A percentile compares a stretch with the other conserved stretches of the same genome.
These are phyloP conservation scores for Herpailurus yagouaroundi DNA, from an alignment of 2,113 vertebrate species.

Conservation along the genomic window DNA sequence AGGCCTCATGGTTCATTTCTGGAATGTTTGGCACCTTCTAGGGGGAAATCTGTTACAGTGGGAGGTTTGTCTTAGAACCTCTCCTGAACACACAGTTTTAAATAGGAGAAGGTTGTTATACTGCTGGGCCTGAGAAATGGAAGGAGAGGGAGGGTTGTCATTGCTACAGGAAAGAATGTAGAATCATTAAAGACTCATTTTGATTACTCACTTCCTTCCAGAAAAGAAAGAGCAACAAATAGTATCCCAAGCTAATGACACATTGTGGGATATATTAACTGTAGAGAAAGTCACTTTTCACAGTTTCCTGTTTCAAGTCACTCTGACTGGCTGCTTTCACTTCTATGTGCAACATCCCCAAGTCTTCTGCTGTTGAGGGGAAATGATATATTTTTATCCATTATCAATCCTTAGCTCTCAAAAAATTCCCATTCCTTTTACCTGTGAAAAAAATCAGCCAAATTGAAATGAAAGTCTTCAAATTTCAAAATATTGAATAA, in stretches of 20 bases:
- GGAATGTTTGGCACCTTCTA: not conserved
- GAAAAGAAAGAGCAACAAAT: not conserved
- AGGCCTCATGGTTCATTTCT: not conserved
- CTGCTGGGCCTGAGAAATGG: not conserved
- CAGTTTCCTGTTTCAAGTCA: not conserved
- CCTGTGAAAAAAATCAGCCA: not conserved
- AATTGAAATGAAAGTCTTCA: conserved; percentile 2
- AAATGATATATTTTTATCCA: not conserved
- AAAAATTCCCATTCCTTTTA: not conserved
- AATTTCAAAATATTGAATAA: conserved; percentile 16
- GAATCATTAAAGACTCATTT: not conserved
- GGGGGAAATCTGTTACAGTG: not conserved
- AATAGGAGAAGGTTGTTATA: not conserved
- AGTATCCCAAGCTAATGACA: not conserved
- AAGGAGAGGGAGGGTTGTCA: not conserved
- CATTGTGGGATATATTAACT: not conserved
- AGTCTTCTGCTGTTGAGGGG: not conserved
- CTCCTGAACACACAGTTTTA: not conserved
- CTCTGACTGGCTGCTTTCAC: not conserved
- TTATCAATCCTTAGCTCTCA: not conserved
- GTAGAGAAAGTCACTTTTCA: not conserved
- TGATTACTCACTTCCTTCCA: not conserved
- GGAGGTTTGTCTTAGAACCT: not conserved
- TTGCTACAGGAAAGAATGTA: not conserved
- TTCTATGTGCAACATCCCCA: not conserved